Base-by-base conservation (phyloP, 2,888 invertebrate genomes). In the Balanococcus diminutus region DNA sequence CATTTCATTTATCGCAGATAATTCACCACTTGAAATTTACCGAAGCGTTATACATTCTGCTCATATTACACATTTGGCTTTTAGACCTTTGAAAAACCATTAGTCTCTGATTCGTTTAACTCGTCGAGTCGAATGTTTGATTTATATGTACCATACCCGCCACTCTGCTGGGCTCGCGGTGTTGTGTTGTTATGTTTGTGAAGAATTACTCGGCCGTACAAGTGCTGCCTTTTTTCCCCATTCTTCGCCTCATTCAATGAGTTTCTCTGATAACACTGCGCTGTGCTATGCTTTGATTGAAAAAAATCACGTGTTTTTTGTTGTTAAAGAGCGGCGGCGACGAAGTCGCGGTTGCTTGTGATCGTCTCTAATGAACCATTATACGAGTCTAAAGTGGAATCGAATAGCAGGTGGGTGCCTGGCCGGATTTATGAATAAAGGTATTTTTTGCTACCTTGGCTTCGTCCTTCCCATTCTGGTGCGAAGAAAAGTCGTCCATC, bases 291-390 rank as follows among this genome's bases (percentile, higher is more conserved):
- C 42, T 11, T 42, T 42, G 56, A 56, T 56, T 56, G 56, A 22
- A 56, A 56, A 56, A 22, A 56, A 56, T 22, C 56, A 56, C 56
- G 56, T 56, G 56, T 56, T 56, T 56, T n/a, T 56, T 56, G 16
- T 42, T 42, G 42, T n/a, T n/a, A n/a, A 6, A 56, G 22, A 19
- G 56, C 56, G 19, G 5, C 56, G 42, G 2, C 16, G 42, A 11
- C 16, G 42, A 1, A 3, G 1, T 11, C 16, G 11, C 1, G 2
- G 16, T 16, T 14, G 42, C 56, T 5, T 19, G 56, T 22, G 19
- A 56, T 56, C 56, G 56, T 56, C 56, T 56, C 56, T 56, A 56
- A 56, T 56, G 56, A 56, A 56, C 56, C 56, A 56, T 56, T 56
- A 22, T 42, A 42, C 42, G 42, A 42, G 42, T n/a, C n/a, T 42